Evolutionary conservation across 2,797 vertebrate species (phyloP), one percentile per base, ranked within the genome.

Genomic region (Gorsachius magnificus): DNA sequence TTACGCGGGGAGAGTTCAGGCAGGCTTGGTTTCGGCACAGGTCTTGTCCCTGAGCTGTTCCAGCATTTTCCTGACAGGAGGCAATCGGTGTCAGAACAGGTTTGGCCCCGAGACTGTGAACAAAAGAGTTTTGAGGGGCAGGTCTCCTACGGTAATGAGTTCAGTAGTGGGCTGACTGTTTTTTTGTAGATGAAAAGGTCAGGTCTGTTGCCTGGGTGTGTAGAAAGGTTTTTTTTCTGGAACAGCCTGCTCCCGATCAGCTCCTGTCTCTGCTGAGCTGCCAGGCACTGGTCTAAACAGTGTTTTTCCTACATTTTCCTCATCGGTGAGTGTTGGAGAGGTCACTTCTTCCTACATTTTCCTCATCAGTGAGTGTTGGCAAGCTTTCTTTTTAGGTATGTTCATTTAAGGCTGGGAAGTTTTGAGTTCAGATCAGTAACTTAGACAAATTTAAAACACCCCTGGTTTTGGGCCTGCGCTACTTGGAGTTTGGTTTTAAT

Each of bases 1-100:
- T 96, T 96, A 90, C 57, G 0, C 0, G 1, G 26, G 57, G 64
- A 92, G 81, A 87, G 92, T 69, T 94, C 92, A 87, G 68, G 5
- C 81, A 89, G 96, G 81, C 90, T 95, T 87, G 83, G 61, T 95
- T 97, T 97, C 96, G 89, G 91, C 41, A 28, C 71, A 63, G 79
- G 63, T 83, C 82, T 81, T 26, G 84, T 92, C 78, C 77, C 72
- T 6, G 43, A 78, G 83, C 90, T 90, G 72, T 91, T 95, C 87
- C 83, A 92, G 87, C 79, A 8, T 76, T 95, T 95, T 90, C 77
- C 83, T 90, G 80, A 16, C 71, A 61, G 80, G 48, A 90, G 70
- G 56, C 51, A 57, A 3, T 90, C 1, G 0, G 35, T 76, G 85
- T 84, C 88, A 82, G 35, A 82, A 38, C 58, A 87, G 86, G 45